Evolutionary conservation across 2,113 vertebrate species (phyloP), one percentile per base, ranked within the genome.

Genomic region (Tauraco erythrolophus): DNA sequence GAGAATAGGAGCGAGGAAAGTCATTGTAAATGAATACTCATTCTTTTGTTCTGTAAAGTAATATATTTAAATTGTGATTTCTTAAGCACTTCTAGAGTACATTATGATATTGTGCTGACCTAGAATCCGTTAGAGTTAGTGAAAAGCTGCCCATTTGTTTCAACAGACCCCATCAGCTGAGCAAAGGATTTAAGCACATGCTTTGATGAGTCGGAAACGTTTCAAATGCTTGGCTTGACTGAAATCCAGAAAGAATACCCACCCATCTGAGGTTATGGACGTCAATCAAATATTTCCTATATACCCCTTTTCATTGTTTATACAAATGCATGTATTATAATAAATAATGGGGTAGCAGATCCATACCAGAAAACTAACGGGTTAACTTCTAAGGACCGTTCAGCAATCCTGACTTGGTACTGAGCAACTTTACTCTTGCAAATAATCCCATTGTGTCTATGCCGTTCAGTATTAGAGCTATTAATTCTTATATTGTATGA

Each of bases 61-160:
- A 56, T 35, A 19, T 71, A 64, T 89, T 96, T 89, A 84, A 89
- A 84, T 39, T 64, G 65, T 71, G 53, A 84, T 89, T 95, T 84
- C 74, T 94, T 69, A 88, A 68, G 69, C 33, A 69, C 14, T 93
- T 91, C 24, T 89, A 33, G 53, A 84, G 45, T 91, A 35, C 9
- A 18, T 91, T 75, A 46, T 76, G 22, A 43, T 82, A 39, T 39
- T 93, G 66, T 85, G 43, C 57, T 82, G 51, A 53, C 88, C 76
- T 70, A 46, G 69, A 82, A 79, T 72, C 53, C 69, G 48, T 78
- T 91, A 53, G 72, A 2, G 0, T 84, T 43, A 45, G 30, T 89
- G 77, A 78, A 89, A 87, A 92, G 22, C 61, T 89, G 56, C 19
- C 58, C 8, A 1, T 56, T 87, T 78, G 25, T 88, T 93, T 89